phyloP scores from a whole-genome alignment of 92 coral and sea anemone genomes.

The Porites rus region DNA sequence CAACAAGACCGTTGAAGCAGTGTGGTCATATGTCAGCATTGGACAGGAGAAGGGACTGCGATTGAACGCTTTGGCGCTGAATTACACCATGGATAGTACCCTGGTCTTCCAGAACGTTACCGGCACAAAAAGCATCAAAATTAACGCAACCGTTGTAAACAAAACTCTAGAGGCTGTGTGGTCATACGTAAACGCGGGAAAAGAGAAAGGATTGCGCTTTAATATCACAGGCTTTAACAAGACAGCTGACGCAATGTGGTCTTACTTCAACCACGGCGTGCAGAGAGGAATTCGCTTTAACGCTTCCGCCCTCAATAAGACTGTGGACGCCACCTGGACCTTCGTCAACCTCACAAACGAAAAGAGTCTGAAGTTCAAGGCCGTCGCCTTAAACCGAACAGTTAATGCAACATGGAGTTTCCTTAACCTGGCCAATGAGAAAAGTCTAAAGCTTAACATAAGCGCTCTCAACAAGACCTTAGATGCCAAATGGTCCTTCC shows the following conservation, averaged over 20 bases:
- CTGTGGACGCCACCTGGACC: constrained; percentile 69
- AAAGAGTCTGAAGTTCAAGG: constrained; percentile 76
- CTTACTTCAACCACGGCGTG: constrained; percentile 60
- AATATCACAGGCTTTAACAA: constrained; percentile 77
- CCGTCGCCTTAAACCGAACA: constrained; percentile 69
- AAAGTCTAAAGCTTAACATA: constrained; percentile 70
- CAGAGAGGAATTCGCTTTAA: constrained; percentile 63
- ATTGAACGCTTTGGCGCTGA: constrained; percentile 66
- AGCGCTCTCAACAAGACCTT: constrained; percentile 74
- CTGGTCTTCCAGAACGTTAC: constrained; percentile 65
- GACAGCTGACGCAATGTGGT: constrained; percentile 68
- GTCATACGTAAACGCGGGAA: constrained; percentile 65
- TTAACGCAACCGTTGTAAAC: constrained; percentile 79
- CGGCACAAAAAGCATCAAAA: constrained; percentile 71
- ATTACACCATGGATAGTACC: constrained; percentile 63
- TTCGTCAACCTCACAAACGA: constrained; percentile 70
- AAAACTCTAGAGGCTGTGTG: constrained; percentile 80
- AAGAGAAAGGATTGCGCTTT: constrained; percentile 75
- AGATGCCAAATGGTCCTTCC: constrained; percentile 60
- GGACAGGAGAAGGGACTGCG: constrained; percentile 70
- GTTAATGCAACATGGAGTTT: constrained; percentile 70
- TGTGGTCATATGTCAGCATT: constrained; percentile 67
- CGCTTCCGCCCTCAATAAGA: constrained; percentile 78
- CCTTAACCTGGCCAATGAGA: constrained; percentile 58
- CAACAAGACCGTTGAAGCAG: constrained; percentile 65